Evolutionary conservation across 2,113 vertebrate genomes (phyloP).

Genomic region (Perognathus longimembris): DNA sequence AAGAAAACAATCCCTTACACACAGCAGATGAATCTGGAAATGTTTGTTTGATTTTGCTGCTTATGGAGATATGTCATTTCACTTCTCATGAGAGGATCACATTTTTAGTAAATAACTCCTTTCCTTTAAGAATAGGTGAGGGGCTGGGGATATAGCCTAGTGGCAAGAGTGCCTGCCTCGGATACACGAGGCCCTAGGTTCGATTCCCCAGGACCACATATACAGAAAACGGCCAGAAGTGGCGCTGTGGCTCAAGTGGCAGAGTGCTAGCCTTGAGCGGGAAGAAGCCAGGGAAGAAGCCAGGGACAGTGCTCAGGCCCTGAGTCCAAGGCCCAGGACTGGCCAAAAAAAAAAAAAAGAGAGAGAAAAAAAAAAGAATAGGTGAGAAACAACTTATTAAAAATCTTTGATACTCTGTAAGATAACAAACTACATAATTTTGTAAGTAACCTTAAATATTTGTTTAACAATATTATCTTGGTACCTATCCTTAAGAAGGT

Average conservation of each 20-base stretch:
- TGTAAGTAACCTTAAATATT: neutral
- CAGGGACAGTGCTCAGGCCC: too few relatives aligned
- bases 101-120: neutral
- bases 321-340: too few relatives aligned
- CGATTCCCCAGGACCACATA: too few relatives aligned
- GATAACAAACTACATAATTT: neutral
- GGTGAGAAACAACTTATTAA: neutral
- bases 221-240: too few relatives aligned
- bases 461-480: neutral
- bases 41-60: neutral
- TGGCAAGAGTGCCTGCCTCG: too few relatives aligned
- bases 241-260: too few relatives aligned
- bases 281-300: too few relatives aligned
- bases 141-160: too few relatives aligned
- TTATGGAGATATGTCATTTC: neutral
- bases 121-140: neutral
- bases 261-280: too few relatives aligned
- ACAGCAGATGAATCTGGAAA: neutral
- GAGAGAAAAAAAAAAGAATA: too few relatives aligned
- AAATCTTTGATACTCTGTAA: neutral
- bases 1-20: neutral
- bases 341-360: too few relatives aligned
- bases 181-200: too few relatives aligned
- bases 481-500: neutral
- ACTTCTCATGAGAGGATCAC: neutral